phyloP scores from a whole-genome alignment of 53 echinoderm and acorn worm genomes.

The Actinopyga echinites region DNA sequence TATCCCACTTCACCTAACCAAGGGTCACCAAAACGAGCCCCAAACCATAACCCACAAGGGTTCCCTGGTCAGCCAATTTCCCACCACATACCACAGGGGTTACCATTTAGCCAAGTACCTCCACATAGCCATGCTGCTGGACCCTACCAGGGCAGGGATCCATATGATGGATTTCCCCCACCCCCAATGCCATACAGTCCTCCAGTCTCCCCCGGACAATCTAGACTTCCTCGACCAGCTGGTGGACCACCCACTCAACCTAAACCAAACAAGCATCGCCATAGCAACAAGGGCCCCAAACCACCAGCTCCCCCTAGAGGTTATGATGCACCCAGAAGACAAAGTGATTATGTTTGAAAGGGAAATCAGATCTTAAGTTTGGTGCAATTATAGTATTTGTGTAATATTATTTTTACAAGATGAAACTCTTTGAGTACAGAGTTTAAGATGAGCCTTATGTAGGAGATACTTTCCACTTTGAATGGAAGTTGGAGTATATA shows the following conservation, averaged over 20 bases:
- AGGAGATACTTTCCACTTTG: no score
- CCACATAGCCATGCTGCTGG: background rate
- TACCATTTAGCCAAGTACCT: background rate
- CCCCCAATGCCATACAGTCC: conserved; percentile 27
- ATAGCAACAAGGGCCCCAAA: conserved; percentile 37
- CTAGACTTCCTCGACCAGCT: background rate
- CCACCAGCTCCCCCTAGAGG: conserved; percentile 67
- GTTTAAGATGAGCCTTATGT: no score
- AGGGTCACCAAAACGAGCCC: conserved; percentile 21
- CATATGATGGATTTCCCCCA: background rate
- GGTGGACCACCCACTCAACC: conserved; percentile 12
- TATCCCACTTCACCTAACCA: conserved; percentile 1
- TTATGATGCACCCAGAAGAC: conserved; percentile 11
- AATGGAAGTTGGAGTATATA: no score
- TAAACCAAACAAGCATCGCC: conserved; percentile 11
- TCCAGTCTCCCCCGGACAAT: background rate
- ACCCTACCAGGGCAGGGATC: background rate
- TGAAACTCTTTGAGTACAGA: no score
- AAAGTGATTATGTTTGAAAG: conserved; percentile 23
- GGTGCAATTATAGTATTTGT: no score
- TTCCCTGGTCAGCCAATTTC: no score
- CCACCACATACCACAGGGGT: background rate
- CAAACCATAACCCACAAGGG: background rate
- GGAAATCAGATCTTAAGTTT: no score
- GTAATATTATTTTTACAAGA: no score